These are phyloP conservation scores for Galaxea fascicularis DNA, from an alignment of 92 coral and sea anemone genomes.

Conservation along the genomic window DNA sequence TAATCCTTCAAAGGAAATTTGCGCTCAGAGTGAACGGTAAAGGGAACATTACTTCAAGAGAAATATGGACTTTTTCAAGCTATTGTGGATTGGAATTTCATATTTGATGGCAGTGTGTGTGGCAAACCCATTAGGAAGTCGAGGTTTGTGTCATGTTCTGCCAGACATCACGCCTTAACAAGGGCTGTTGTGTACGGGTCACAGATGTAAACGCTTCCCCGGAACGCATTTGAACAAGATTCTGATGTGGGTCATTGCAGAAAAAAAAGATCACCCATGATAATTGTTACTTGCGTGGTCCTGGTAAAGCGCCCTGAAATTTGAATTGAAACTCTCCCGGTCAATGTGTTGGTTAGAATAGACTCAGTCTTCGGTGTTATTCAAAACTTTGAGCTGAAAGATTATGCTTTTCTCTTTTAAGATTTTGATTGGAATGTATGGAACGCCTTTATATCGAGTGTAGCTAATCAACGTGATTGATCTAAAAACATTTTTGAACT, in stretches of 20 bases:
- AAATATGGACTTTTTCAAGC: slow-evolving; percentile 23
- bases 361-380: no score
- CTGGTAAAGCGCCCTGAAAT: neutral
- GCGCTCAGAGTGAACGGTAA: neutral
- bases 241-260: slow-evolving; percentile 17
- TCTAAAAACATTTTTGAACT: no score
- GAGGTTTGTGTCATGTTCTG: slow-evolving; percentile 31
- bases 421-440: no score
- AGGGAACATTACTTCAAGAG: neutral
- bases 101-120: slow-evolving; percentile 8
- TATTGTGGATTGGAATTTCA: slow-evolving; percentile 18
- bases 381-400: no score
- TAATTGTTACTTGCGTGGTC: neutral
- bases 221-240: slow-evolving; percentile 11
- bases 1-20: neutral
- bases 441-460: no score
- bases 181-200: slow-evolving; percentile 11
- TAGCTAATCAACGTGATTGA: no score
- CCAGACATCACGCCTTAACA: neutral
- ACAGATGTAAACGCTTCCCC: slow-evolving; percentile 13
- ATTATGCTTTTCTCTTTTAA: no score
- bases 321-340: no score
- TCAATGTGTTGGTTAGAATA: no score
- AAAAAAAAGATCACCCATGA: neutral
- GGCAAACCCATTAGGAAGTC: neutral